phyloP scores from a whole-genome alignment of 2,113 vertebrate genomes.

The Gasterosteus aculeatus region DNA sequence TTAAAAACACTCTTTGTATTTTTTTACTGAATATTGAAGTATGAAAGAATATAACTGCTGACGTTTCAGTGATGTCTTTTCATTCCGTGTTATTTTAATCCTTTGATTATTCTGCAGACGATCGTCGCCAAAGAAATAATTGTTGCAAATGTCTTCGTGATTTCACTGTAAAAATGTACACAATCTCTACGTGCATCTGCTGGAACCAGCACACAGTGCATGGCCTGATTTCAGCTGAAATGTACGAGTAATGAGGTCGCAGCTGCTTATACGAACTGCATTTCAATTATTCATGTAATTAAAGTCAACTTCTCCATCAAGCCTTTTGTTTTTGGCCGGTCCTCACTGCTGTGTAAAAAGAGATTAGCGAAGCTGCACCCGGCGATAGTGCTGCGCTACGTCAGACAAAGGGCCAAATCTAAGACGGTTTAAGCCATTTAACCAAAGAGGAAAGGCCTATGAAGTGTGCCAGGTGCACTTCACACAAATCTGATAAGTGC shows the following conservation, averaged over 20 bases:
- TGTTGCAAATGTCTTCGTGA: not conserved
- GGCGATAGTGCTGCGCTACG: not conserved
- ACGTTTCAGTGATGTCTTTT: not conserved
- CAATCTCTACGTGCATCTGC: not conserved
- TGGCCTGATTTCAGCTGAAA: not conserved
- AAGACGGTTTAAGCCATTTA: constrained; percentile 67
- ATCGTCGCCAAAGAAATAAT: not conserved
- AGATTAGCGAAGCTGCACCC: constrained; percentile 24
- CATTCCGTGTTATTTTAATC: not conserved
- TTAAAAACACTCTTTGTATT: not conserved
- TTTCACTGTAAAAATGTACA: not conserved
- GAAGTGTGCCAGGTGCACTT: constrained; percentile 48
- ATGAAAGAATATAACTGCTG: not conserved
- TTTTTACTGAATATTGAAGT: not conserved
- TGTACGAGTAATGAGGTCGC: not conserved
- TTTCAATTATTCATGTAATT: not conserved
- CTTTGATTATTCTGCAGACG: not conserved
- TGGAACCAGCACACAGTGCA: not conserved
- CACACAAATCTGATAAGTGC: constrained; percentile 70
- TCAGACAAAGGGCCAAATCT: constrained; percentile 35
- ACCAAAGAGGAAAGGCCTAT: constrained; percentile 56
- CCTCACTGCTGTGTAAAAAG: constrained; percentile 19
- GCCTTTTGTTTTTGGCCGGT: constrained; percentile 5
- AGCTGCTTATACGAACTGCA: constrained; percentile 20
- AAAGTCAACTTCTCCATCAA: not conserved